Base-by-base conservation (phyloP, 2,888 invertebrate genomes). In the Lymantria monacha region DNA sequence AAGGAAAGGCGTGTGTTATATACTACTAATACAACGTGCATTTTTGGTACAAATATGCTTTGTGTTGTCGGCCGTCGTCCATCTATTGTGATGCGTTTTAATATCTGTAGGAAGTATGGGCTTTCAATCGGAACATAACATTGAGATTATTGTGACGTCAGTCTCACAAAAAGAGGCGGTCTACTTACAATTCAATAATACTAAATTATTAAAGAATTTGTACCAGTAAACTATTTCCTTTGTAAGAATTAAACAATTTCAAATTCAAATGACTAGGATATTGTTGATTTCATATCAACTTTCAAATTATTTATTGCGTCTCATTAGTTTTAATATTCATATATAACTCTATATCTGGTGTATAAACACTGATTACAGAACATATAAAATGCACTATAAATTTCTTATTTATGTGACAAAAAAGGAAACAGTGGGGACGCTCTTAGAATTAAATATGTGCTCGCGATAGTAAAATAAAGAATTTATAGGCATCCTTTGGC, bases 401-500 rank as follows among this genome's bases (percentile, higher is more conserved):
- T 85, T 83, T 68, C 78, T 81, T 80, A 82, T 87, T 87, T 84
- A 85, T 83, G 76, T 79, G 79, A 83, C 77, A 81, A 84, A 85
- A 85, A 87, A 82, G 84, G 82, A 85, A 88, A 84, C 84, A 84
- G 81, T 77, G 79, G 74, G 79, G 81, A 81, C 79, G 77, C 81
- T 82, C 82, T 85, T 76, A 79, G 85, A 87, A 87, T 88, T 90
- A 87, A 89, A 89, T 88, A 88, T 88, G 84, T 87, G 83, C 81
- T 79, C 67, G 81, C 76, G 76, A 87, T 84, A 85, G 85, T 91
- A 90, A 91, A 90, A 90, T 87, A 85, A 85, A 87, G 86, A 87
- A 89, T 90, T 91, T 90, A 91, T 90, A 84, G 89, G 78, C 83
- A 83, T 88, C 90, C 89, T 88, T 87, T 86, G 83, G 83, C 85